Percentiles rank a stretch among this genome's conserved stretches.
These are phyloP conservation scores for Oreamnos americanus DNA, from an alignment of 2,113 vertebrate species.

Conservation along the genomic window DNA sequence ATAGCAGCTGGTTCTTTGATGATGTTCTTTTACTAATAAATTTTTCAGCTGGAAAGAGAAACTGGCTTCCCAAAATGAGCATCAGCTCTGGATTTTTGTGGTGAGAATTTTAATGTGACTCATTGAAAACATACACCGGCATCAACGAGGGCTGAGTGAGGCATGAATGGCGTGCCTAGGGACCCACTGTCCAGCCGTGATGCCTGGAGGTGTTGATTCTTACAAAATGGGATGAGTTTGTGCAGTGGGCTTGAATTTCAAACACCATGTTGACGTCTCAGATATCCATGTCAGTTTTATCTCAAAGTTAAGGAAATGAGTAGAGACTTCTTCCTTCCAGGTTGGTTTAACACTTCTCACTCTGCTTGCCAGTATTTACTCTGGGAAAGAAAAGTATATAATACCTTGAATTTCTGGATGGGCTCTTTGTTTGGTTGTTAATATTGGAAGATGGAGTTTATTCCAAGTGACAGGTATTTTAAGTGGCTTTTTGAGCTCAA, in stretches of 20 bases:
- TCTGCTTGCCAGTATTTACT: not conserved
- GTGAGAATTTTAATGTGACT: slow-evolving; percentile 40
- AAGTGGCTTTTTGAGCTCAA: not conserved
- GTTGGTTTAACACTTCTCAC: not conserved
- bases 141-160: not conserved
- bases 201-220: not conserved
- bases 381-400: not conserved
- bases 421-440: not conserved
- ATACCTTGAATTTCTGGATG: not conserved
- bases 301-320: not conserved
- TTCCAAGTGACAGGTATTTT: not conserved
- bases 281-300: not conserved
- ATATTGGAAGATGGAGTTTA: not conserved
- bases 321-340: not conserved
- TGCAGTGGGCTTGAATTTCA: not conserved
- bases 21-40: slow-evolving; percentile 41
- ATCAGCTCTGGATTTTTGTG: not conserved
- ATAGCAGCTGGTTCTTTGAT: slow-evolving; percentile 18
- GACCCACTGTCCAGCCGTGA: not conserved
- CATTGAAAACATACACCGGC: not conserved
- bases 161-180: not conserved
- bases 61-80: slow-evolving; percentile 31
- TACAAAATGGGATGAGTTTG: not conserved
- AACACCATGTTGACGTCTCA: not conserved
- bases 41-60: slow-evolving; percentile 57